Evolutionary conservation across 1,140 invertebrate species (phyloP), one percentile per base, ranked within the genome.

Genomic region (Holcopasites calliopsidis): DNA sequence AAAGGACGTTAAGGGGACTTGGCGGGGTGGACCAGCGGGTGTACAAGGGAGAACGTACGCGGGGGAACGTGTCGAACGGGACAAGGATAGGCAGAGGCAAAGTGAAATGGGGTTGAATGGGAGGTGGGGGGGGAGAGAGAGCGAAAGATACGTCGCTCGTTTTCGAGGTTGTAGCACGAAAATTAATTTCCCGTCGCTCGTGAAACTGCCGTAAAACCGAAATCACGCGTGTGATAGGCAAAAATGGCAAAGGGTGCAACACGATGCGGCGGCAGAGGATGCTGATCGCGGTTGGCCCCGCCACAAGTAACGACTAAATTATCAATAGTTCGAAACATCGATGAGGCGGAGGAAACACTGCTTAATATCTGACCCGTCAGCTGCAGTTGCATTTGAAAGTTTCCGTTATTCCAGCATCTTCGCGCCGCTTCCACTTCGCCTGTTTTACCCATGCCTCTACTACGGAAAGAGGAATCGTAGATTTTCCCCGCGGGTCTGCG

Each of bases 291-390:
- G 26, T 47, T 57, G 18, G 28, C 10, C 21, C 6, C 42, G 35
- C 13, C 18, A 52, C 21, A 10, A 28, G 31, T 35, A 64, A 47
- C 68, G 69, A 72, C 26, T 40, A 52, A 64, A 64, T 72, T 64
- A 77, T 71, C 66, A 49, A 78, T 65, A 31, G 35, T 11, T 42
- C 33, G 69, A 62, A 60, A 74, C n/a, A 82, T 83, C 52, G 54
- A 58, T 40, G n/a, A n/a, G 42, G 47, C 47, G 26, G 26, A 0
- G 23, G 31, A 65, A 21, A 79, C 76, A 44, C 64, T 79, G 79
- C 82, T 83, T 83, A 83, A 83, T 83, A 79, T 82, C 82, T 76
- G 68, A n/a, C 68, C 69, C 77, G 77, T 82, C 82, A 77, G 73
- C 82, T 80, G 80, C 79, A 66, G 49, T 74, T 35, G 6, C 3